A percentile compares a stretch with the other conserved stretches of the same genome.
phyloP scores from a whole-genome alignment of 2,888 invertebrate genomes.

The Drosophila antonietae region DNA sequence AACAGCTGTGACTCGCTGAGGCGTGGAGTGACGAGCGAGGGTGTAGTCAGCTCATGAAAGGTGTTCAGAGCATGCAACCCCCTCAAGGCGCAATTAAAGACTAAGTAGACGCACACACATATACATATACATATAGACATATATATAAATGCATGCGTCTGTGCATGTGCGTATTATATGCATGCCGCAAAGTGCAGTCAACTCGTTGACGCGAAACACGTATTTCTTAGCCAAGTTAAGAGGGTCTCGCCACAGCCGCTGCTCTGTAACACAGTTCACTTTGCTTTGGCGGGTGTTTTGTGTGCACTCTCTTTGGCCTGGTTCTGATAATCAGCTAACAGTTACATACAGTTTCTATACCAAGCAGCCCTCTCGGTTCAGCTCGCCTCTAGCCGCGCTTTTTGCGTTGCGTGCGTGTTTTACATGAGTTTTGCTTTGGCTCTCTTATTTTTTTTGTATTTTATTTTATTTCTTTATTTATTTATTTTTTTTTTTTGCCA shows the following conservation, averaged over 20 bases:
- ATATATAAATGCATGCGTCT: neutral
- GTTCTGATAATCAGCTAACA: conserved; percentile 31
- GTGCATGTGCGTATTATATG: neutral
- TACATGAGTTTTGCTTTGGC: conserved; percentile 7
- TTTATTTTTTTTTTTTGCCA: neutral
- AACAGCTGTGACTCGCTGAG: conserved; percentile 17
- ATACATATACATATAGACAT: neutral
- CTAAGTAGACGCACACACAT: neutral
- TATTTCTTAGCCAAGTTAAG: conserved; percentile 16
- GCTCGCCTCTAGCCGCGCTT: neutral
- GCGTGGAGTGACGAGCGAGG: conserved; percentile 22
- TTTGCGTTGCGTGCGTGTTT: conserved; percentile 25
- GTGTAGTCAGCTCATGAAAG: conserved; percentile 17
- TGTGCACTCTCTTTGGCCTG: conserved; percentile 32
- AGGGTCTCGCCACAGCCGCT: neutral
- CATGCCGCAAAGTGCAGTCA: conserved; percentile 46
- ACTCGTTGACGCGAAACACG: conserved; percentile 28
- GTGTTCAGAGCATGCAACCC: conserved; percentile 32
- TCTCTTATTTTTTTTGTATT: neutral
- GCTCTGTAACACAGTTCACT: conserved; percentile 5
- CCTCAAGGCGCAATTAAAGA: conserved; percentile 22
- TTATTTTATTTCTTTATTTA: too few relatives aligned
- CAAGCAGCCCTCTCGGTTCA: neutral
- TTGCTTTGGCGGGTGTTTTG: conserved; percentile 22
- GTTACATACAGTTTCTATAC: conserved; percentile 25